Conservation (phyloP, 2,113 vertebrate genomes). For the Platysteira castanea region DNA sequence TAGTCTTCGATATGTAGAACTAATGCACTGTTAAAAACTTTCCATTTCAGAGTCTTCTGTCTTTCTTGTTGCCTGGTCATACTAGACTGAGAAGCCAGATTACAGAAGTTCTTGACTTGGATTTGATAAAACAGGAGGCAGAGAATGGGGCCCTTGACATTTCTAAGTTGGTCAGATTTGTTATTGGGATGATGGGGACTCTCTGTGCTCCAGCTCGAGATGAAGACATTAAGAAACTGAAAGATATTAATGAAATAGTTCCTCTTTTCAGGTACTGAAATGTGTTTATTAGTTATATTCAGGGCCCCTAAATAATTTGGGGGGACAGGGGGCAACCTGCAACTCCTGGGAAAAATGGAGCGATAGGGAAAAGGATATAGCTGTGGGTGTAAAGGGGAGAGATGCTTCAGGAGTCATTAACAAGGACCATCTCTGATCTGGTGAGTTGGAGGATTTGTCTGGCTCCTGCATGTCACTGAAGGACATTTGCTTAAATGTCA, state of each 20-base stretch:
- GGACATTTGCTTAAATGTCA: neutral
- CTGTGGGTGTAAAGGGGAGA: neutral
- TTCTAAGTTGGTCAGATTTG: constrained; percentile 84
- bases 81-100: constrained; percentile 85
- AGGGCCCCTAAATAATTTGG: neutral
- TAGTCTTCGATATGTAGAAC: neutral
- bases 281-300: neutral
- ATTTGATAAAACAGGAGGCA: constrained; percentile 94
- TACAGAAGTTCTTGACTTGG: constrained; percentile 88
- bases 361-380: neutral
- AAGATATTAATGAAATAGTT: constrained; percentile 84
- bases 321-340: neutral
- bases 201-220: constrained; percentile 93
- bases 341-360: neutral
- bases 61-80: constrained; percentile 88
- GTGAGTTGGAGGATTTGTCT: neutral
- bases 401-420: neutral
- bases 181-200: constrained; percentile 91
- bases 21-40: constrained; percentile 27
- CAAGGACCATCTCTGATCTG: neutral
- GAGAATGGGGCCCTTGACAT: constrained; percentile 91
- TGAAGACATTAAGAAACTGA: constrained; percentile 86
- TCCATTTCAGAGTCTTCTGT: constrained; percentile 81
- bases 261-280: constrained; percentile 86
- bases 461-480: neutral